These are phyloP conservation scores for Drosophila serrata DNA, from an alignment of 1,140 invertebrate genomes.

Conservation along the genomic window DNA sequence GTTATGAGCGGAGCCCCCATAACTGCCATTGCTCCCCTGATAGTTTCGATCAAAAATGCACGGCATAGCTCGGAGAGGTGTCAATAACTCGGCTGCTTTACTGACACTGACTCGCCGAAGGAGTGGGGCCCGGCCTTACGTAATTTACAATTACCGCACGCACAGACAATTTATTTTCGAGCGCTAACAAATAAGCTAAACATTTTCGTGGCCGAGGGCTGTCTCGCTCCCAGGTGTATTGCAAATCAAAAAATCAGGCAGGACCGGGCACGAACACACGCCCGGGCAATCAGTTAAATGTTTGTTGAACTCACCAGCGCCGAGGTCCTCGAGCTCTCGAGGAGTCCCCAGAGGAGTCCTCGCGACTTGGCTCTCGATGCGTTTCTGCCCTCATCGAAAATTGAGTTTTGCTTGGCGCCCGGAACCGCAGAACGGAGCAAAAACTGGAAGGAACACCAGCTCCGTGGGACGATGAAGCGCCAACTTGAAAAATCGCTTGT, in stretches of 20 bases:
- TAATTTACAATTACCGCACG: constrained; percentile 85
- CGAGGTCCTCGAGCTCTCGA: constrained; percentile 48
- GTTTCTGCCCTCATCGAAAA: constrained; percentile 49
- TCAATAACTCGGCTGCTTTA: constrained; percentile 70
- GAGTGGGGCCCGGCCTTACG: constrained; percentile 12
- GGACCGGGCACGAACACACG: constrained; percentile 57
- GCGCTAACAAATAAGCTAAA: constrained; percentile 72
- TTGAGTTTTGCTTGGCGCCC: constrained; percentile 62
- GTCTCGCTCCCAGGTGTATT: constrained; percentile 81
- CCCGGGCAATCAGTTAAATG: constrained; percentile 85
- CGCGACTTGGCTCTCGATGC: constrained; percentile 22
- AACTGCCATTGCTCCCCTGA: not conserved
- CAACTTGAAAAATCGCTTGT: constrained; percentile 84
- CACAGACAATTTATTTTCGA: constrained; percentile 85
- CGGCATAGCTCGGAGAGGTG: constrained; percentile 58
- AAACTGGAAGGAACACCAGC: constrained; percentile 26
- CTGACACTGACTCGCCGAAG: constrained; percentile 38
- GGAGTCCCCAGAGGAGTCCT: constrained; percentile 48
- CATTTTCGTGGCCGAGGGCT: constrained; percentile 41
- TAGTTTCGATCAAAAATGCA: constrained; percentile 73
- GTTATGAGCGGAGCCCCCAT: constrained; percentile 1
- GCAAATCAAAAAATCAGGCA: constrained; percentile 85
- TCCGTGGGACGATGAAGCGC: constrained; percentile 66
- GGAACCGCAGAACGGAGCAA: constrained; percentile 38
- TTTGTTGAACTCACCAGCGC: constrained; percentile 80